Percentiles rank a stretch among this genome's conserved stretches.
phyloP scores from a whole-genome alignment of 2,113 vertebrate species.

The Polypterus bichir region DNA sequence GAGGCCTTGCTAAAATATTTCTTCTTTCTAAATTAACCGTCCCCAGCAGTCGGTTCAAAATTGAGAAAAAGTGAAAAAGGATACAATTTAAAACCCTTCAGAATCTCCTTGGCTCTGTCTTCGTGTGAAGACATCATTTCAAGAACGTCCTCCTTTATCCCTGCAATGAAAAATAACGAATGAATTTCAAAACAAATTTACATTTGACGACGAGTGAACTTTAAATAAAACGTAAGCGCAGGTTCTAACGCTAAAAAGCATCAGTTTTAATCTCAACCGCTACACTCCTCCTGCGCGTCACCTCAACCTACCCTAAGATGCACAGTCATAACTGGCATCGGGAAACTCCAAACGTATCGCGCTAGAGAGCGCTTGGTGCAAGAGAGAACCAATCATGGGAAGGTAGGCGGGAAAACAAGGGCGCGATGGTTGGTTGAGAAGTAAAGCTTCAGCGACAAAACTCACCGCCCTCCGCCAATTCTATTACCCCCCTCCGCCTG shows the following conservation, averaged over 20 bases:
- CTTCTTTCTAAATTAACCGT: not conserved
- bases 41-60: not conserved
- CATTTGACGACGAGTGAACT: conserved; percentile 13
- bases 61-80: conserved; percentile 34
- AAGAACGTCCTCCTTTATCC: conserved; percentile 19
- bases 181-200: not conserved
- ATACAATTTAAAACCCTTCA: conserved; percentile 66
- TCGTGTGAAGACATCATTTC: conserved; percentile 57
- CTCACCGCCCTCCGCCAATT: too few relatives aligned
- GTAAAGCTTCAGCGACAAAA: conserved; percentile 41
- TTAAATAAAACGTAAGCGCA: conserved; percentile 7
- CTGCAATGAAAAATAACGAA: conserved; percentile 19
- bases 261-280: conserved; percentile 23
- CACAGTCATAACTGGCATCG: conserved; percentile 27
- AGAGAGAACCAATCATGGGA: conserved; percentile 29
- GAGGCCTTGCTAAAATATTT: not conserved
- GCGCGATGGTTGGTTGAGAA: conserved; percentile 20
- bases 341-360: conserved; percentile 13
- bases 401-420: conserved; percentile 3
- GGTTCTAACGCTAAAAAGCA: conserved; percentile 14
- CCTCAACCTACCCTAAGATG: conserved; percentile 54
- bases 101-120: conserved; percentile 61
- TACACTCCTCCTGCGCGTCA: conserved; percentile 37
- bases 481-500: too few relatives aligned
- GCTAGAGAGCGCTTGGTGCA: not conserved